Conservation (phyloP, 2,797 vertebrate genomes). For the Sebastes iracundus region DNA sequence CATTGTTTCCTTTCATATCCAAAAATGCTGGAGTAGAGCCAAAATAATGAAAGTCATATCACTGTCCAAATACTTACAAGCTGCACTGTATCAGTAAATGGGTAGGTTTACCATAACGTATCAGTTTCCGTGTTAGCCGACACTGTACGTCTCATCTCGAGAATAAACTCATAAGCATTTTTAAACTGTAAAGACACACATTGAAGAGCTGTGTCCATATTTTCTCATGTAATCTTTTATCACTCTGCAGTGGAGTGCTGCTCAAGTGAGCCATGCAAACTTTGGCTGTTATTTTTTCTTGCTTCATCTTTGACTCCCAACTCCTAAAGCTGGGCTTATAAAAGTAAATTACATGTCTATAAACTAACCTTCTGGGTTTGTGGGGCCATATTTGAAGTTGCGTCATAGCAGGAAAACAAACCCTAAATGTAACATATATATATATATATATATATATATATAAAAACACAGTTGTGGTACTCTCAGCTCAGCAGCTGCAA, state of each 20-base stretch:
- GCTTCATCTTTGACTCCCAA: conserved; percentile 52
- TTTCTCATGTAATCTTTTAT: conserved; percentile 18
- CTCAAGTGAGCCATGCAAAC: conserved; percentile 39
- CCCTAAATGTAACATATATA: conserved; percentile 27
- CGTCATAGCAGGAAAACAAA: conserved; percentile 70
- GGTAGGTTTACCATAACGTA: conserved; percentile 12
- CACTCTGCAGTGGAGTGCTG: conserved; percentile 13
- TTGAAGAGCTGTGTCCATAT: neutral
- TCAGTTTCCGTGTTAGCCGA: conserved; percentile 14
- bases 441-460: conserved; percentile 40
- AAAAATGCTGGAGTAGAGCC: conserved; percentile 19
- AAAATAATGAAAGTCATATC: conserved; percentile 49
- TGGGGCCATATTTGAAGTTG: conserved; percentile 68
- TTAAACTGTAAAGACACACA: neutral
- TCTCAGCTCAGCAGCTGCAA: conserved; percentile 40
- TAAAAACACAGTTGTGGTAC: conserved; percentile 44
- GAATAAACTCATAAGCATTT: neutral
- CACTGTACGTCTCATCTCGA: neutral
- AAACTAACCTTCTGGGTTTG: conserved; percentile 74
- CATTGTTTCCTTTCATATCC: conserved; percentile 36
- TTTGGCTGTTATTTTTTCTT: conserved; percentile 45
- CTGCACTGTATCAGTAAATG: conserved; percentile 29
- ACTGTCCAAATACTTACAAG: conserved; percentile 33
- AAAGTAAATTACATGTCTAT: conserved; percentile 80
- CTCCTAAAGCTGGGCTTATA: conserved; percentile 70